Evolutionary conservation across 1,140 invertebrate genomes (phyloP).

Genomic region (Diorhabda carinulata): DNA sequence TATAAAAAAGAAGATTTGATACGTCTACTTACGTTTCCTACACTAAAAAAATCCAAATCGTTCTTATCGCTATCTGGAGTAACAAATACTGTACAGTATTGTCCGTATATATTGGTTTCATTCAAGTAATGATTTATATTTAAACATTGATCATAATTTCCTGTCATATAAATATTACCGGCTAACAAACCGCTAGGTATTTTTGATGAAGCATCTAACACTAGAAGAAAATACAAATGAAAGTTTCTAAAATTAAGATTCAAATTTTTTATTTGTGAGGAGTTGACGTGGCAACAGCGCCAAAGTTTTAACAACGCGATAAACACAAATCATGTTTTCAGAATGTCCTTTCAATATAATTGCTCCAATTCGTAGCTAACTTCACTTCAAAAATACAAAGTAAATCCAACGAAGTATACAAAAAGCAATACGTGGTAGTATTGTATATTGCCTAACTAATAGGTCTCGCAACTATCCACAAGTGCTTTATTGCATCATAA

Average conservation of each 20-base stretch:
- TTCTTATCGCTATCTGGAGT: constrained; percentile 14
- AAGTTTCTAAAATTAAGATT: neutral
- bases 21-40: neutral
- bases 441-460: neutral
- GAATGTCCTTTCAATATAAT: too few species aligned
- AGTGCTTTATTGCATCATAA: neutral
- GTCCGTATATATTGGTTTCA: constrained; percentile 26
- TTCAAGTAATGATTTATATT: constrained; percentile 18
- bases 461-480: neutral
- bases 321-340: neutral
- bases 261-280: neutral
- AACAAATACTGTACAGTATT: constrained; percentile 34
- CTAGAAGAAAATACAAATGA: constrained; percentile 21
- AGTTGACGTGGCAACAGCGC: neutral
- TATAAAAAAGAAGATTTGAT: neutral
- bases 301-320: neutral
- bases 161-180: constrained; percentile 27
- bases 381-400: too few species aligned
- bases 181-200: constrained; percentile 27
- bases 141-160: constrained; percentile 36
- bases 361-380: too few species aligned
- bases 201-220: constrained; percentile 38
- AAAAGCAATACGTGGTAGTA: neutral
- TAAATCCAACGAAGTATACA: too few species aligned
- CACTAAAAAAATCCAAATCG: constrained; percentile 5